Evolutionary conservation across 2,113 vertebrate genomes (phyloP).

Genomic region (Mobula hypostoma): DNA sequence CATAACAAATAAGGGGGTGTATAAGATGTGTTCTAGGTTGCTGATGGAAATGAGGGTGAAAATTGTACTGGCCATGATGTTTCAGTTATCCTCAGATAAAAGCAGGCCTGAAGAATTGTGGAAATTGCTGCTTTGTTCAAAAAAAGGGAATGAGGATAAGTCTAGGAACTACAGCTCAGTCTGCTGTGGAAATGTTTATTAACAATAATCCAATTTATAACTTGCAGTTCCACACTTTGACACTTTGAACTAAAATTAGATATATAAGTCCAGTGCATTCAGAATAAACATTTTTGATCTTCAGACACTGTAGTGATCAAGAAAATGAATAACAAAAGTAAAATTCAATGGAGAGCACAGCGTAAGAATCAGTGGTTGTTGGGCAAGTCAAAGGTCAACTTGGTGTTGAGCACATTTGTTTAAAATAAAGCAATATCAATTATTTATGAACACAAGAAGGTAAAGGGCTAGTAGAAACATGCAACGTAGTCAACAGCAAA

Average conservation of each 20-base stretch:
- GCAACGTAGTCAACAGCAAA: neutral
- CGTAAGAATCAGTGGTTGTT: no score
- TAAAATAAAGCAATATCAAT: neutral
- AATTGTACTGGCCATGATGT: no score
- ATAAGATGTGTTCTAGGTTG: no score
- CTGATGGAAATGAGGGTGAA: no score
- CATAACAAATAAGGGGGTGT: no score
- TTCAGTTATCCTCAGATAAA: no score
- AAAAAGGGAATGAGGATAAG: no score
- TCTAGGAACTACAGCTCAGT: no score
- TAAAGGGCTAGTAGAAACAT: neutral
- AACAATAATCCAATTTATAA: neutral
- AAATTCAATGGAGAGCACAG: neutral
- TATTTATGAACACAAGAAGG: neutral
- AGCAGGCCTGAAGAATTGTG: no score
- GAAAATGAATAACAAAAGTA: neutral
- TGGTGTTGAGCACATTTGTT: neutral
- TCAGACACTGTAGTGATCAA: neutral
- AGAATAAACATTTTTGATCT: constrained; percentile 8
- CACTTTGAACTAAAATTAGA: constrained; percentile 14
- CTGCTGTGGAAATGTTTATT: no score
- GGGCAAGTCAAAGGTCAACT: neutral
- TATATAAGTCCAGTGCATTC: neutral
- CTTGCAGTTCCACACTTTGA: neutral
- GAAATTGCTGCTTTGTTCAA: no score